Evolutionary conservation across 2,113 vertebrate species (phyloP), one percentile per base, ranked within the genome.

Genomic region (Festucalex cinctus): DNA sequence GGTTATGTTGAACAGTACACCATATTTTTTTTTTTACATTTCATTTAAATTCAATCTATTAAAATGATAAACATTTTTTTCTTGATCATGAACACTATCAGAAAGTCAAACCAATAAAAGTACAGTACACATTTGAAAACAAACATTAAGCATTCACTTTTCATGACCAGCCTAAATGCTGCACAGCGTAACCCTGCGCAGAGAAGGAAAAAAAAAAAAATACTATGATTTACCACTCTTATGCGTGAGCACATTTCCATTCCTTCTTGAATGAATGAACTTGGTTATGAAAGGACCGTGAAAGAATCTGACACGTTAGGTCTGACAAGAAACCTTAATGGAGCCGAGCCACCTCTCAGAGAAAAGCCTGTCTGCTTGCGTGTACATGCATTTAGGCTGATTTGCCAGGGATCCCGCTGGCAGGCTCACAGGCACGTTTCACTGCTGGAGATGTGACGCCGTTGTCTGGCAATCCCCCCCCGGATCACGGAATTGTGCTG

Each of bases 391-490:
- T 87, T 81, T 83, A 84, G 76, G 75, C 83, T 81, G 78, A 88
- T 87, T 90, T 88, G 82, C 74, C 75, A 75, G 73, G 22, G 62
- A 88, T 91, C 79, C 85, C 20, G 44, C 72, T 20, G 51, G 66
- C 76, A 61, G 75, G 76, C 83, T 71, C 65, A 67, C 44, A 81
- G 81, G 79, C 88, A 91, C 85, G 84, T 86, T 77, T 88, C 85
- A 28, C 83, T 75, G 82, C 81, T 84, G 82, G 88, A 89, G 86
- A 76, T 75, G 67, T 80, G 58, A 19, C 56, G 16, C 26, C 19
- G 78, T 84, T 85, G 86, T 89, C 87, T 82, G 83, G 86, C 84
- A 89, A 85, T n/a, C n/a, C 79, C 70, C 66, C 66, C 12, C 68
- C 48, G 39, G 66, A 85, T 87, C 77, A 84, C 73, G 82, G 78